Percentiles rank a stretch among this genome's conserved stretches.
phyloP scores from a whole-genome alignment of 2,797 vertebrate genomes.

The Alca torda region DNA sequence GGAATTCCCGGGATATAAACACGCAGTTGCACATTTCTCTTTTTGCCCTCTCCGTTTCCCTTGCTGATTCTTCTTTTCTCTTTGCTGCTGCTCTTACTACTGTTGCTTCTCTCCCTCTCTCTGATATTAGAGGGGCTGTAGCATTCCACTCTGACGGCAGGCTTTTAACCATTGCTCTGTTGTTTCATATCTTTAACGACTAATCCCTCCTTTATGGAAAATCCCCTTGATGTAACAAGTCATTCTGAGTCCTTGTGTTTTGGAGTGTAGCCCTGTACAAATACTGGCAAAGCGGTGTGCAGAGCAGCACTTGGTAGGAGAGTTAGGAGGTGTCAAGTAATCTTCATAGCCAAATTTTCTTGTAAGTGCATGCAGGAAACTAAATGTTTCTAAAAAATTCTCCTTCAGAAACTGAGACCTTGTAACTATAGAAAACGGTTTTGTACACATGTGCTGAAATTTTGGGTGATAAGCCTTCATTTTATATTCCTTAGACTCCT shows the following conservation, averaged over 20 bases:
- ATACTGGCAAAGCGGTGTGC: not conserved
- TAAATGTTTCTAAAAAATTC: not conserved
- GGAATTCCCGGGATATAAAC: not conserved
- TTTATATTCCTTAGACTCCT: not conserved
- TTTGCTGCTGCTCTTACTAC: not conserved
- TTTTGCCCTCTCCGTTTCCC: not conserved
- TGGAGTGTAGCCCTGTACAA: not conserved
- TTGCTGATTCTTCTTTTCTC: no score
- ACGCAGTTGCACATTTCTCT: not conserved
- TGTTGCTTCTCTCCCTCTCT: not conserved
- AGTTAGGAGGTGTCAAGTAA: not conserved
- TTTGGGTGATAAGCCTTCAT: not conserved
- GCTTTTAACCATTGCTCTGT: rapidly evolving
- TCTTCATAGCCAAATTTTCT: not conserved
- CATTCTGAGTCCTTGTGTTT: not conserved
- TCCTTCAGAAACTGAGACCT: not conserved
- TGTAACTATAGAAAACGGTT: not conserved
- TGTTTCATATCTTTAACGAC: not conserved
- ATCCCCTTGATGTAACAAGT: not conserved
- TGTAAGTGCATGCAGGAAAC: not conserved
- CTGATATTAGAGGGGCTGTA: not conserved
- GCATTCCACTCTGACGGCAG: not conserved
- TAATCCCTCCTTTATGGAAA: not conserved
- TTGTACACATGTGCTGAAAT: not conserved
- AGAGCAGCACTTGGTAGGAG: not conserved